phyloP scores from a whole-genome alignment of 2,888 invertebrate species.

The Metallyticus violacea region DNA sequence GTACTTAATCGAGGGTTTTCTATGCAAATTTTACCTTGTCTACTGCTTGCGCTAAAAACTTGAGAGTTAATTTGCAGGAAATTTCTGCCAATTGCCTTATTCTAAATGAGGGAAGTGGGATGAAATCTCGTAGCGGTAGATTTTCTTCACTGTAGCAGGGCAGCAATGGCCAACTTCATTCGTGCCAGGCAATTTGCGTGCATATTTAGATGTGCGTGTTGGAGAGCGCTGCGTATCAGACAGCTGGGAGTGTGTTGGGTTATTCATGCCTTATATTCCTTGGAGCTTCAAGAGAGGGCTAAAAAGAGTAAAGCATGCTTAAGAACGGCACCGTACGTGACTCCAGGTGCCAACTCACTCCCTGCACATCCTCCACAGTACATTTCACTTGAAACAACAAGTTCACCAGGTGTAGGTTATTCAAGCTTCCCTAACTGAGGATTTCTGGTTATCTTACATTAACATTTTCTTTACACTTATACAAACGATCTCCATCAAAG shows the following conservation, averaged over 20 bases:
- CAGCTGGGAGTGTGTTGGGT: neutral
- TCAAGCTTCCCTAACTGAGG: too few species aligned
- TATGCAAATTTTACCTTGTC: too few species aligned
- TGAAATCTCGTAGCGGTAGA: neutral
- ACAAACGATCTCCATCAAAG: too few species aligned
- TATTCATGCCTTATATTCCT: neutral
- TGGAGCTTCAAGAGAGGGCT: neutral
- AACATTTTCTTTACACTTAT: too few species aligned
- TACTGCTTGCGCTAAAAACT: too few species aligned
- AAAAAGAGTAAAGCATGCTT: neutral
- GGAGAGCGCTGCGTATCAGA: neutral
- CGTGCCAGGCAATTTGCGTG: neutral
- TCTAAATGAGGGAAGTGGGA: neutral
- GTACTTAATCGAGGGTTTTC: too few species aligned
- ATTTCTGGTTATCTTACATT: too few species aligned
- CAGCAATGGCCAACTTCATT: neutral
- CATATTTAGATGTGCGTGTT: neutral
- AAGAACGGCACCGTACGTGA: neutral
- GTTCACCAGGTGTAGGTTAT: neutral
- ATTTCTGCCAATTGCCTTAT: neutral
- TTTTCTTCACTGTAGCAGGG: neutral
- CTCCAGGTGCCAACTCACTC: neutral
- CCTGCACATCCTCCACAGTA: neutral
- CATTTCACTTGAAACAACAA: neutral
- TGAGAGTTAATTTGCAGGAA: neutral